phyloP scores from a whole-genome alignment of 2,888 invertebrate genomes.

The Orthosia cruda region DNA sequence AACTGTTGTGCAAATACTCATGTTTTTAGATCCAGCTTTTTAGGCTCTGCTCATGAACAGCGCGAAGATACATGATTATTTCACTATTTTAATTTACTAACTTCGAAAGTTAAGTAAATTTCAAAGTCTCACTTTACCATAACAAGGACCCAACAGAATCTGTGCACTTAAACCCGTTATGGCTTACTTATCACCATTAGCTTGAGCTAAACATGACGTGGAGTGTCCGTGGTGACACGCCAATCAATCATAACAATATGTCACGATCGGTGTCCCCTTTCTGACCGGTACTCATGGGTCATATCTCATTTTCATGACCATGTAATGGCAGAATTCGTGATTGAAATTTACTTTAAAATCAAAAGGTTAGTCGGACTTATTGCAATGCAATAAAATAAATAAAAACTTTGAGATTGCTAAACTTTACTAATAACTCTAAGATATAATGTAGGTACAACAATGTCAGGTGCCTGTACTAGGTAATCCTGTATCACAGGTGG shows the following conservation, averaged over 20 bases:
- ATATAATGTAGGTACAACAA: no score
- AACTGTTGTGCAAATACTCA: no score
- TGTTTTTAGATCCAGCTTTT: no score
- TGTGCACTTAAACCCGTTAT: neutral
- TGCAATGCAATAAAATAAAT: no score
- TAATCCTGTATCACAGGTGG: no score
- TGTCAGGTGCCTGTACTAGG: no score
- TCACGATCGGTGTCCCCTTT: slow-evolving; percentile 30
- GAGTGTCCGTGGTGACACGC: slow-evolving; percentile 12
- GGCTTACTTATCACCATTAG: slow-evolving; percentile 6
- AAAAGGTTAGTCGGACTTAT: neutral
- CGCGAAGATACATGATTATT: no score
- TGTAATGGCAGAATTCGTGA: neutral
- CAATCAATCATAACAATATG: slow-evolving; percentile 51
- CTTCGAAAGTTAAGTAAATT: neutral
- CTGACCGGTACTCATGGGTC: slow-evolving; percentile 15
- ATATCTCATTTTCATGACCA: slow-evolving; percentile 14
- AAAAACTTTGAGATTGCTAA: no score
- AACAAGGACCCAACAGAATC: neutral
- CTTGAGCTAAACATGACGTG: neutral
- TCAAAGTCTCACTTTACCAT: neutral
- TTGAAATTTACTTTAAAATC: neutral
- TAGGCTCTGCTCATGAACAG: no score
- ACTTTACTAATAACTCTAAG: no score
- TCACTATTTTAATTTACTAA: no score